phyloP scores from a whole-genome alignment of 2,797 vertebrate species.

The Cuculus canorus region DNA sequence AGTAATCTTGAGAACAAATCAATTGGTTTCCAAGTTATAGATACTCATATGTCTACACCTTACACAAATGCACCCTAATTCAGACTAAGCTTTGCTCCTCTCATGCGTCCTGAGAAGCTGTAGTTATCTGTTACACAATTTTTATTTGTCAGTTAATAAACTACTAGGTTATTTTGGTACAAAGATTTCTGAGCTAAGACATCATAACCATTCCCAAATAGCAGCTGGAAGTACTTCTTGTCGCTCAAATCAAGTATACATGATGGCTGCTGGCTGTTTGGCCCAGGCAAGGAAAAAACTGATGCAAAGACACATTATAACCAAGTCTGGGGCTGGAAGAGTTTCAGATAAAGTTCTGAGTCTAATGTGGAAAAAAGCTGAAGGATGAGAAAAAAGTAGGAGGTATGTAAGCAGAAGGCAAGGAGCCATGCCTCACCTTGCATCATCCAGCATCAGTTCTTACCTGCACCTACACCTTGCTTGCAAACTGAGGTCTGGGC shows the following conservation, averaged over 20 bases:
- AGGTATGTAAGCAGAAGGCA: background rate
- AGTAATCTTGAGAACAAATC: background rate
- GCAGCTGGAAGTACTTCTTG: background rate
- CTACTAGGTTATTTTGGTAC: background rate
- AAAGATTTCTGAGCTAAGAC: background rate
- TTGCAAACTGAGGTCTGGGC: background rate
- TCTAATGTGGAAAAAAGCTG: background rate
- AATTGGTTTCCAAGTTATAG: background rate
- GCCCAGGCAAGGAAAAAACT: background rate
- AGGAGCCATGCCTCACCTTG: background rate
- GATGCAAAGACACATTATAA: background rate
- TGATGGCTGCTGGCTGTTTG: background rate
- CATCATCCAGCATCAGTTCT: background rate
- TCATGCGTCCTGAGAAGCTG: background rate
- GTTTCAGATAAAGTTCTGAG: background rate
- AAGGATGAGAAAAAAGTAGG: background rate
- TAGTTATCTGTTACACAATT: background rate
- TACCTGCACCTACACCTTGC: background rate
- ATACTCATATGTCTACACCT: background rate
- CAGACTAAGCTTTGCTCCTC: background rate
- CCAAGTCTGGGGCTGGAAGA: background rate
- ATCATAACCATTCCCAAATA: background rate
- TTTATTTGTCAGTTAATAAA: background rate
- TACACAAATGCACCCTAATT: background rate
- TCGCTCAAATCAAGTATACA: accelerated